Evolutionary conservation across 35 echinoderm and acorn worm species (phyloP), one percentile per base, ranked within the genome.

Genomic region (Amphiura filiformis): DNA sequence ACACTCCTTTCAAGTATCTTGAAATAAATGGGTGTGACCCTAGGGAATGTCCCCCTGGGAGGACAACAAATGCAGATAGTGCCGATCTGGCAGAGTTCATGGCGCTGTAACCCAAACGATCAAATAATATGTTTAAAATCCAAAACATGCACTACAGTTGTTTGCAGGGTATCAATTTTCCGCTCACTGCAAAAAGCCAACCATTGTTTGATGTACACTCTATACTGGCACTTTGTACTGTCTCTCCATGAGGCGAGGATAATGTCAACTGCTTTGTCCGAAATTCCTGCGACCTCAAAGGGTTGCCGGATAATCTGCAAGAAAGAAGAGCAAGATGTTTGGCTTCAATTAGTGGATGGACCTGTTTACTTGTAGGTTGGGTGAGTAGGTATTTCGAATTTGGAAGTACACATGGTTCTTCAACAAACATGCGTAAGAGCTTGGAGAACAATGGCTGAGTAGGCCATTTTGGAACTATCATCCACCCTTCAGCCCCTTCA

Each of bases 401-500:
- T 39, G 86, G 84, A 26, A 93, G 77, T 34, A 78, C 64, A 41
- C 89, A 0, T 77, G 94, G n/a, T 90, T 56, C 81, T 76, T 7
- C 57, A 39, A 86, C 56, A 57, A 86, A 61, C 52, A 96, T 49
- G 26, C 57, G 80, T 18, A 87, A 84, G 32, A 97, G 56, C 32
- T 57, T 40, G 4, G 83, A 84, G 56, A 88, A 97, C 94, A 90
- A 97, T 3, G 84, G 41, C 80, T 97, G 87, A 30, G 94, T 90
- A 33, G 91, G 94, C 91, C 94, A 97, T 26, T 90, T 97, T 31
- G 90, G 93, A 5, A 91, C 90, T 79, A 92, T 85, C 56, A 95
- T 31, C 0, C 87, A 78, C 30, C 93, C 89, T 92, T 34, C 0
- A 89, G 78, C 41, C 90, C 86, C 32, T 82, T 94, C 87, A 75